Evolutionary conservation across 2,113 vertebrate genomes (phyloP).

Genomic region (Muntiacus muntjak): DNA sequence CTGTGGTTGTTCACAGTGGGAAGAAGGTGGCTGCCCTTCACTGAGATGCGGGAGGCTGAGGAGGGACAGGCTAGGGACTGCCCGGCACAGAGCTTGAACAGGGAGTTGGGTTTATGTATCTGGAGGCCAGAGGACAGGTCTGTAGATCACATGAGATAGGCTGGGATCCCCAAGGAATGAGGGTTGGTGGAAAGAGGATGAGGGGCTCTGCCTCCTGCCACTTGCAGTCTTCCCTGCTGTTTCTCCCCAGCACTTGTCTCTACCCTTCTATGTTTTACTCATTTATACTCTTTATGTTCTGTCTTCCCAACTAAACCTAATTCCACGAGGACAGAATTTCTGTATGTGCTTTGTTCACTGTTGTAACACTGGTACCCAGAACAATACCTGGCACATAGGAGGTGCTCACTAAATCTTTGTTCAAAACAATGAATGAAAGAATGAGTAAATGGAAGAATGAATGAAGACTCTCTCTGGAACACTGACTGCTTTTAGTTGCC

Average conservation of each 20-base stretch:
- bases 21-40: background rate
- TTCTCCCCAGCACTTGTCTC: background rate
- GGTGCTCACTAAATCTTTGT: background rate
- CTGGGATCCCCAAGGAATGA: background rate
- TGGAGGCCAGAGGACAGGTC: background rate
- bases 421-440: background rate
- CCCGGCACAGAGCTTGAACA: background rate
- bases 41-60: background rate
- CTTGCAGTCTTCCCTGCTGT: background rate
- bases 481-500: background rate
- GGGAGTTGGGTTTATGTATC: background rate
- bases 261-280: background rate
- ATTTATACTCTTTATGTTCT: background rate
- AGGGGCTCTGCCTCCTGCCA: background rate
- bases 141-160: background rate
- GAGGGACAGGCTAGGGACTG: too few relatives aligned
- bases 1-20: background rate
- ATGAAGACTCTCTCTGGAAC: background rate
- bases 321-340: background rate
- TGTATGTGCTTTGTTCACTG: background rate
- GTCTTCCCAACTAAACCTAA: background rate
- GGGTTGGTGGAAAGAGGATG: background rate
- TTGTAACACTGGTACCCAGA: background rate
- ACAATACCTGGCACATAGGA: background rate
- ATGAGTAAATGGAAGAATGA: background rate